phyloP scores from a whole-genome alignment of 2,797 vertebrate genomes.

The Chelon auratus region DNA sequence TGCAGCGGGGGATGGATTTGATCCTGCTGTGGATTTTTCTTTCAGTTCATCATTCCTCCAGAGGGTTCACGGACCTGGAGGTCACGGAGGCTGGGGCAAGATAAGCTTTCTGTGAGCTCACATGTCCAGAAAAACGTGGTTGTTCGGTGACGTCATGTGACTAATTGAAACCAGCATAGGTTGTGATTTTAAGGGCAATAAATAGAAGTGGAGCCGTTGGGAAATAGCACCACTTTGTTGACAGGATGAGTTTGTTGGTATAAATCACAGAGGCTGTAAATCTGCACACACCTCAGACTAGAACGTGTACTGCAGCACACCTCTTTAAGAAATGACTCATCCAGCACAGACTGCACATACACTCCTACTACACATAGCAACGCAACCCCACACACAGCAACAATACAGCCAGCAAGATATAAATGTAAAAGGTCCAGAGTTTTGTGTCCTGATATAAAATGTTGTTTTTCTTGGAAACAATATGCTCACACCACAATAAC shows the following conservation, averaged over 20 bases:
- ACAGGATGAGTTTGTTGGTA: constrained; percentile 23
- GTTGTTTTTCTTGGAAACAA: too few species aligned
- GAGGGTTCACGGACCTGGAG: constrained; percentile 16
- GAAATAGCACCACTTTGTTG: constrained; percentile 21
- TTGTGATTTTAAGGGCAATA: constrained; percentile 20
- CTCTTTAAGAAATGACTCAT: constrained; percentile 19
- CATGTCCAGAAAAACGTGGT: neutral
- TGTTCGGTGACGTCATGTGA: constrained; percentile 38
- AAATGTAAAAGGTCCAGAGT: neutral
- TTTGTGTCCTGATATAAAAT: too few species aligned
- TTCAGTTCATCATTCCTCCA: constrained; percentile 36
- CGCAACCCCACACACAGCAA: neutral
- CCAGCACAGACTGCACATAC: neutral
- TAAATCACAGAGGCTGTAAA: constrained; percentile 34
- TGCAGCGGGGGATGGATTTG: constrained; percentile 7
- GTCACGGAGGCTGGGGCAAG: constrained; percentile 9
- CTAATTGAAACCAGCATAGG: constrained; percentile 46
- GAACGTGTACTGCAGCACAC: constrained; percentile 5
- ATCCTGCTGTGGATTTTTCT: constrained; percentile 29
- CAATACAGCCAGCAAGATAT: neutral
- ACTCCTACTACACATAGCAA: neutral
- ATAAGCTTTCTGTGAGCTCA: neutral
- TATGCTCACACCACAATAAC: too few species aligned
- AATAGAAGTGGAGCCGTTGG: neutral
- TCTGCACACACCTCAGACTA: constrained; percentile 2